Conservation (phyloP, 2,888 invertebrate genomes). For the Drosophila setosimentum region DNA sequence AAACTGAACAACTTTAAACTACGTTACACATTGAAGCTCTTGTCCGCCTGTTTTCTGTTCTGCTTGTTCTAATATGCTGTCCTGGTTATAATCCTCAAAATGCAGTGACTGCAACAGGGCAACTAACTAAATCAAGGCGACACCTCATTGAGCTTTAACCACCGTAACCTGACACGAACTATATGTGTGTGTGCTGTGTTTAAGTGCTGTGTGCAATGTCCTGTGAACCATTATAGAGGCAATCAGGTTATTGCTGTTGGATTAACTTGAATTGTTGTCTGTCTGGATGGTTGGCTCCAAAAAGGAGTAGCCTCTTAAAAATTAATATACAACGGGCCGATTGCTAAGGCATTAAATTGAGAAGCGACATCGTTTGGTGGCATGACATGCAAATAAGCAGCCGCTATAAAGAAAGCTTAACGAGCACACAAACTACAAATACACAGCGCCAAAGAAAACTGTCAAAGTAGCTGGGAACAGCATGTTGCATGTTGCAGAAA, state of each 20-base stretch:
- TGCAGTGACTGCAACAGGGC: slow-evolving; percentile 51
- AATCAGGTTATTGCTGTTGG: slow-evolving; percentile 37
- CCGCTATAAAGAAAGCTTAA: slow-evolving; percentile 54
- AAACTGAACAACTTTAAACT: not conserved
- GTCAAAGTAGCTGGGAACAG: slow-evolving; percentile 27
- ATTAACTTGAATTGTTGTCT: not conserved
- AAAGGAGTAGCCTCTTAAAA: slow-evolving; percentile 58
- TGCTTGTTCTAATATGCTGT: not conserved
- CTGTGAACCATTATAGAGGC: slow-evolving; percentile 67
- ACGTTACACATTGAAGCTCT: no score
- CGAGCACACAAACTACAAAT: slow-evolving; percentile 55
- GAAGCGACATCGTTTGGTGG: slow-evolving; percentile 39
- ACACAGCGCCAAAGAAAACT: slow-evolving; percentile 37
- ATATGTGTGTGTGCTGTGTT: not conserved
- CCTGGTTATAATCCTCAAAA: slow-evolving; percentile 15
- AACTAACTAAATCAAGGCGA: slow-evolving; percentile 67
- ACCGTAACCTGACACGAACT: slow-evolving; percentile 56
- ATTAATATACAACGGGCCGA: slow-evolving; percentile 63
- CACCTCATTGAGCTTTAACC: slow-evolving; percentile 75
- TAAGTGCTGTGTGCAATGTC: slow-evolving; percentile 49
- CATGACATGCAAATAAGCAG: slow-evolving; percentile 50
- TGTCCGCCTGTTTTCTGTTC: not conserved
- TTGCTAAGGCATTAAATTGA: slow-evolving; percentile 58
- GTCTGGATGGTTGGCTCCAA: slow-evolving; percentile 16
- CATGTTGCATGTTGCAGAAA: slow-evolving; percentile 22